Evolutionary conservation across 1,140 invertebrate species (phyloP).

Genomic region (Argopecten irradians): DNA sequence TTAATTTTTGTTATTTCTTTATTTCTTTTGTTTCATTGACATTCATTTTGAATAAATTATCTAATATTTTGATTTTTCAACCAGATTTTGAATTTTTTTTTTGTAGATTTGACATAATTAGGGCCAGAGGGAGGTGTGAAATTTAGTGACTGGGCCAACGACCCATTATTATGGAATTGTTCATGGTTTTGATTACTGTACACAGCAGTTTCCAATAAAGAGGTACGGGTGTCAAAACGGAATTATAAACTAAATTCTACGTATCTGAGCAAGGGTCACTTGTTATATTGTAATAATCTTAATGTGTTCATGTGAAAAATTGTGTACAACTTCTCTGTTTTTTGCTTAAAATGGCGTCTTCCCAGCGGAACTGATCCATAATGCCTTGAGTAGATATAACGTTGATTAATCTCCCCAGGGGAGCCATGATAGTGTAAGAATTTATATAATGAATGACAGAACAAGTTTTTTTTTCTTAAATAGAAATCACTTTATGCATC

Average conservation of each 20-base stretch:
- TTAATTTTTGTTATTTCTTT: background rate
- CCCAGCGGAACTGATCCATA: background rate
- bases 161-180: background rate
- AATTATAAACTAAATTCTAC: background rate
- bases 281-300: background rate
- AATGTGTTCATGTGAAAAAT: background rate
- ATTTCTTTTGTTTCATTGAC: no score
- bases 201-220: slow-evolving; percentile 8
- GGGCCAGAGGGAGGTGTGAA: background rate
- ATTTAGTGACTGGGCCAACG: background rate
- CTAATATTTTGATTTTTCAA: no score
- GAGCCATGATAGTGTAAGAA: background rate
- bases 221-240: background rate
- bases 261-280: background rate
- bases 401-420: background rate
- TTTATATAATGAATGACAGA: slow-evolving; percentile 15
- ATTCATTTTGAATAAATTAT: no score
- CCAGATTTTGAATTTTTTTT: background rate
- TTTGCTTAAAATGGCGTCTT: background rate
- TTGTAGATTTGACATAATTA: background rate
- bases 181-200: background rate
- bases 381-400: background rate
- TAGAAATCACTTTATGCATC: background rate
- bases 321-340: background rate
- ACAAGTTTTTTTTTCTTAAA: background rate